Conservation (phyloP, 2,797 vertebrate species). For the Onychomys arenicola region DNA sequence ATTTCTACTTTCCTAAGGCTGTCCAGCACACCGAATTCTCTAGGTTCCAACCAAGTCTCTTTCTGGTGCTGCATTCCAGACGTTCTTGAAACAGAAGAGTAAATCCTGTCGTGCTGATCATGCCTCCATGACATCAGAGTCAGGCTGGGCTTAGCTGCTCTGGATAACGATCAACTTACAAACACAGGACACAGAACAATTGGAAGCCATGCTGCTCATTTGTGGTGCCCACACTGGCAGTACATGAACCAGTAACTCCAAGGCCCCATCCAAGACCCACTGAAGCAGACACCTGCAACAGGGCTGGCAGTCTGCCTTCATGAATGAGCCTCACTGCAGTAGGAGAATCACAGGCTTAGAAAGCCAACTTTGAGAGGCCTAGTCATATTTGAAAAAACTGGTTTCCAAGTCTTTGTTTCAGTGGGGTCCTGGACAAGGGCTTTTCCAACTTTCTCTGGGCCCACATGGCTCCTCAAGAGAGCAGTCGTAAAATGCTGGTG, state of each 20-base stretch:
- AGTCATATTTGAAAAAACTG: background rate
- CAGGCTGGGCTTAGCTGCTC: background rate
- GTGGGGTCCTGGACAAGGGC: fast-evolving
- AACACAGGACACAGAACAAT: background rate
- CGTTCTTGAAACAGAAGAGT: background rate
- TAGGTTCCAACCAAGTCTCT: background rate
- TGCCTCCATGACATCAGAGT: background rate
- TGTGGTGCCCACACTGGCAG: background rate
- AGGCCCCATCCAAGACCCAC: background rate
- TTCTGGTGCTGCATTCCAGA: background rate
- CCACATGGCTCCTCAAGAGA: background rate
- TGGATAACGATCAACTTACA: background rate
- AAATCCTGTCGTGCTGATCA: background rate
- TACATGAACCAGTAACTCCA: background rate
- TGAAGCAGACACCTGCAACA: background rate
- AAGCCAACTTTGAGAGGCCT: background rate
- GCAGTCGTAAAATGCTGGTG: background rate
- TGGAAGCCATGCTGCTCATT: background rate
- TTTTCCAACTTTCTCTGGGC: background rate
- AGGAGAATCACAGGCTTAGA: background rate
- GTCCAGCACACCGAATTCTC: background rate
- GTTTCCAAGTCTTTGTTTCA: background rate
- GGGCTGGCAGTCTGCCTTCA: background rate
- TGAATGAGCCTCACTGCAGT: fast-evolving
- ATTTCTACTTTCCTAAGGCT: slow-evolving; percentile 43